Base-by-base conservation (phyloP, 2,888 invertebrate genomes). In the Thymelicus lineola region DNA sequence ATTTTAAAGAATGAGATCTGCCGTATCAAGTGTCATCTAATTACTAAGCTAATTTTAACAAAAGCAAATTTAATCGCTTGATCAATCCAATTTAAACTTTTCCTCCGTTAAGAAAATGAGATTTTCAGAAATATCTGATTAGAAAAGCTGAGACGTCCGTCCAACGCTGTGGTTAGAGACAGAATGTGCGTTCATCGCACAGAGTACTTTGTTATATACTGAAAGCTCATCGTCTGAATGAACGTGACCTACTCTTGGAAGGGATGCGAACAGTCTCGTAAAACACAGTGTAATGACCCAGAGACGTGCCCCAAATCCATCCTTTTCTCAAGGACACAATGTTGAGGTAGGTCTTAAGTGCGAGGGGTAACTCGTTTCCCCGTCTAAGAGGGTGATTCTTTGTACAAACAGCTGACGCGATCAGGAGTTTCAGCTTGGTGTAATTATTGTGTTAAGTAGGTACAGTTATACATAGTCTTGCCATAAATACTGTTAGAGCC, bases 251-350 rank as follows among this genome's bases (percentile, higher is more conserved):
- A 14, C 45, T 45, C 12, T 45, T 45, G 2, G 14, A 45, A 45
- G 45, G 14, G 45, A 14, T 45, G 14, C 45, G 14, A 45, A 10
- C 45, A 10, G 45, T 14, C 45, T 45, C 45, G 45, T 45, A 28
- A 45, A 45, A 45, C 12, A 10, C 58, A 15, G 38, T 58, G 58
- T 58, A 58, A 38, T 38, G 58, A 38, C 58, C 58, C 38, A n/a
- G 58, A 58, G 58, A 38, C 58, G 36, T 58, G 58, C 58, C 58
- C 58, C 38, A 58, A 58, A 58, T 3, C 28, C 28, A 28, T 28
- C 28, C 28, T 28, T 28, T 28, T 58, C 15, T 38, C 58, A 58
- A 38, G 58, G 58, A 15, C 38, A 38, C 14, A 58, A 15, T 15
- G 38, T 58, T 58, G 58, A 14, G 58, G 58, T 38, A 58, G 58